Percentiles rank a stretch among this genome's conserved stretches.
Evolutionary conservation across 2,888 invertebrate genomes (phyloP).

Genomic region (Cordilura impudica): DNA sequence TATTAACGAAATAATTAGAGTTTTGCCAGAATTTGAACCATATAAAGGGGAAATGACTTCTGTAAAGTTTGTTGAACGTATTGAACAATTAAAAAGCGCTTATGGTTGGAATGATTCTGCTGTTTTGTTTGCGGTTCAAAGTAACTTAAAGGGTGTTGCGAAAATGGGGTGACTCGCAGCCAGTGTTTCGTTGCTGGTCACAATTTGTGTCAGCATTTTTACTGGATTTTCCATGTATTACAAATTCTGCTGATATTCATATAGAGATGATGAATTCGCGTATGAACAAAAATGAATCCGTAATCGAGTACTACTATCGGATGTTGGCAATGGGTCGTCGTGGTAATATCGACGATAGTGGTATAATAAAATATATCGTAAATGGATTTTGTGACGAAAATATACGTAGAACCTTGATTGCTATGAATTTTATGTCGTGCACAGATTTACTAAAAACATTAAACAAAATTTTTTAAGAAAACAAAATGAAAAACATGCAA

Average conservation of each 20-base stretch:
- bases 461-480: neutral
- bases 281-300: slow-evolving; percentile 17
- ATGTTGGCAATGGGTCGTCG: slow-evolving; percentile 11
- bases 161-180: slow-evolving; percentile 52
- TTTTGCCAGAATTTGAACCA: slow-evolving; percentile 36
- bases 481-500: neutral
- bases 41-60: slow-evolving; percentile 11
- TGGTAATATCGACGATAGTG: slow-evolving; percentile 1
- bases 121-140: slow-evolving; percentile 47
- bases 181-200: slow-evolving; percentile 26
- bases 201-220: slow-evolving; percentile 40
- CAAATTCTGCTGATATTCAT: slow-evolving; percentile 44
- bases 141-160: slow-evolving; percentile 50
- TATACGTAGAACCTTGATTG: too few relatives aligned
- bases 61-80: slow-evolving; percentile 23
- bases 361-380: slow-evolving; percentile 17
- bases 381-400: neutral
- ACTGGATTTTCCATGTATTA: slow-evolving; percentile 46
- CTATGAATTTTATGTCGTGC: slow-evolving; percentile 15
- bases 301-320: slow-evolving; percentile 44
- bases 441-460: neutral
- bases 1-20: slow-evolving; percentile 10
- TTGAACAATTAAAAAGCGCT: slow-evolving; percentile 46
- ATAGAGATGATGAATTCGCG: slow-evolving; percentile 50
- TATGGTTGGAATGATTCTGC: slow-evolving; percentile 48